Evolutionary conservation across 2,113 vertebrate genomes (phyloP).

Genomic region (Oreochromis tanganicae): DNA sequence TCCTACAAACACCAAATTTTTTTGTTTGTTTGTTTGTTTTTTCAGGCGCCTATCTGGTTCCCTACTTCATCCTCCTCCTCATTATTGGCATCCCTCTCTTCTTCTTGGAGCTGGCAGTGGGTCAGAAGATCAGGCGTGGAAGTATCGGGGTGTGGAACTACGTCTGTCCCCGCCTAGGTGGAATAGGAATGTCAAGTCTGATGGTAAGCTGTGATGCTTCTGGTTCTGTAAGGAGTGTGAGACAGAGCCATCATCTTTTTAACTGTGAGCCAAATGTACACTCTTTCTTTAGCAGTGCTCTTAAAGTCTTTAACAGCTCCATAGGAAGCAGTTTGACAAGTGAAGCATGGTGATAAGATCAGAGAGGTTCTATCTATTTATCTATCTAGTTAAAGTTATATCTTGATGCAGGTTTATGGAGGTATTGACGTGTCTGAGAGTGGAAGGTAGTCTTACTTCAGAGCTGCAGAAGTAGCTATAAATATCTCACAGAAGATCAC

Average conservation of each 20-base stretch:
- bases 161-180: conserved; percentile 86
- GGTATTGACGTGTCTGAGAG: conserved; percentile 1
- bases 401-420: background rate
- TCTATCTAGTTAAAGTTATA: background rate
- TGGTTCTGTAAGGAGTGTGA: background rate
- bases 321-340: background rate
- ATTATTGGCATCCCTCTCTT: conserved; percentile 92
- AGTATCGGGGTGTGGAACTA: conserved; percentile 97
- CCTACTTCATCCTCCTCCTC: conserved; percentile 87
- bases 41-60: conserved; percentile 91
- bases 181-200: conserved; percentile 88
- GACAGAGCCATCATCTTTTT: background rate
- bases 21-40: background rate
- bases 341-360: background rate
- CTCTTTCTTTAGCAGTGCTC: background rate
- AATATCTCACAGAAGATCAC: conserved; percentile 61
- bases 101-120: conserved; percentile 93
- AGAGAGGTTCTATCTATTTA: background rate
- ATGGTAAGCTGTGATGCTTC: conserved; percentile 70
- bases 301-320: background rate
- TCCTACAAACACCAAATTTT: background rate
- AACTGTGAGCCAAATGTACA: background rate
- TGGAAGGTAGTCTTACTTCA: conserved; percentile 19
- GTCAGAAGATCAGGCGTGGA: conserved; percentile 89
- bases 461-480: conserved; percentile 60